Evolutionary conservation across 2,888 invertebrate species (phyloP).

Genomic region (Orthosia cruda): DNA sequence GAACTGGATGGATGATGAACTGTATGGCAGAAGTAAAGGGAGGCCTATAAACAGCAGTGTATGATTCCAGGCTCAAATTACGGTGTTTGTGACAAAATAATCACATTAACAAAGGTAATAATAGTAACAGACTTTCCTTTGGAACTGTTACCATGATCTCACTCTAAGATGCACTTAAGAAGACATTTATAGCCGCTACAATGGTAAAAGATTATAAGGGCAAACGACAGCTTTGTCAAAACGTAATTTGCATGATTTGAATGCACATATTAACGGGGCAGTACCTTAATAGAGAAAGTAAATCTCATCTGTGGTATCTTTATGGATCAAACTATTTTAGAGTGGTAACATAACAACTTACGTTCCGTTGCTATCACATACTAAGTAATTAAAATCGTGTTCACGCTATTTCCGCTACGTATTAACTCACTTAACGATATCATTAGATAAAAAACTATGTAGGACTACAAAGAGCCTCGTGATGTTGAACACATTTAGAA

Average conservation of each 20-base stretch:
- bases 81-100: not conserved
- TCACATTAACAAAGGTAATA: not conserved
- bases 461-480: not conserved
- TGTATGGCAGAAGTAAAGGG: not conserved
- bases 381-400: conserved; percentile 40
- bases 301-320: conserved; percentile 41
- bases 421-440: conserved; percentile 24
- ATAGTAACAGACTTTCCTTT: not conserved
- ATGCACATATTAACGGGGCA: conserved; percentile 13
- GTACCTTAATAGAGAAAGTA: conserved; percentile 29
- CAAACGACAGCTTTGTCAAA: not conserved
- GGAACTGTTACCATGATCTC: not conserved
- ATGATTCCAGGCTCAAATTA: not conserved
- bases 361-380: conserved; percentile 34
- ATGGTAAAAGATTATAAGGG: not conserved
- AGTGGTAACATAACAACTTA: conserved; percentile 33
- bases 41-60: not conserved
- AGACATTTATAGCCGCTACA: not conserved
- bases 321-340: conserved; percentile 23
- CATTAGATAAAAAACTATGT: not conserved
- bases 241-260: not conserved
- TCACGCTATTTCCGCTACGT: conserved; percentile 40
- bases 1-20: not conserved
- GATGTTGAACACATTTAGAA: not conserved
- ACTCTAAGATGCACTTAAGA: not conserved